These are phyloP conservation scores for Diplosoma virens DNA, from an alignment of 23 tunicate species.

Conservation along the genomic window DNA sequence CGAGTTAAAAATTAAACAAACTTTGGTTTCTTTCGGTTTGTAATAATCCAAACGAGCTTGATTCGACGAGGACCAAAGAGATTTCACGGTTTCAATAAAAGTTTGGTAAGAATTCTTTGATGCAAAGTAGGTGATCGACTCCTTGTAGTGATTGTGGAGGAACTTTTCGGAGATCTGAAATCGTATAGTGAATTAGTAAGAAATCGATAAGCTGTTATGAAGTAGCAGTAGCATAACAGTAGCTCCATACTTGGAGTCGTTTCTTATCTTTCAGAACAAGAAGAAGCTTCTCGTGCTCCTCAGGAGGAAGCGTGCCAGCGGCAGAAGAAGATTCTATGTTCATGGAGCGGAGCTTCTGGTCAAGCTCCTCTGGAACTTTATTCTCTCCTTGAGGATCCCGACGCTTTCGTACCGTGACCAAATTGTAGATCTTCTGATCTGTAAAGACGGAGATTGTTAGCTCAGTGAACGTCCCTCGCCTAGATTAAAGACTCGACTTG, in stretches of 20 bases:
- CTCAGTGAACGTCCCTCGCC: no score
- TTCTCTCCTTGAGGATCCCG: conserved; percentile 4
- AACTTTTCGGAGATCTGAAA: conserved; percentile 70
- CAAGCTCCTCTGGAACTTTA: conserved; percentile 46
- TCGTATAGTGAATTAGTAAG: background rate
- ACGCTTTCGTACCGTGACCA: conserved; percentile 43
- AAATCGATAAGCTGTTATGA: no score
- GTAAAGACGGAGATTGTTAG: background rate
- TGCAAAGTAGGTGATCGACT: conserved; percentile 7
- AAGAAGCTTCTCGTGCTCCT: conserved; percentile 36
- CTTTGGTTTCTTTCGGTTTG: conserved; percentile 25
- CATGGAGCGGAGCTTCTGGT: conserved; percentile 44
- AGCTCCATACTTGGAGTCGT: conserved; percentile 53
- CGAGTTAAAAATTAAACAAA: background rate
- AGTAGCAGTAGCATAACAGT: no score
- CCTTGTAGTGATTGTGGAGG: conserved; percentile 66
- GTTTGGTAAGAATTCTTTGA: background rate
- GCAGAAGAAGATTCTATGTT: conserved; percentile 55
- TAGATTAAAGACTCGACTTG: no score
- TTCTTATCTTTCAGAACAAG: conserved; percentile 49
- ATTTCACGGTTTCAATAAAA: conserved; percentile 20
- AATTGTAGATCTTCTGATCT: conserved; percentile 56
- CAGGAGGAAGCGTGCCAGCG: conserved; percentile 34
- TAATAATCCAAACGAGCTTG: conserved; percentile 33
- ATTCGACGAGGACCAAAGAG: conserved; percentile 26